Evolutionary conservation across 2,888 invertebrate species (phyloP), one percentile per base, ranked within the genome.

Genomic region (Caenorhabditis virilis): DNA sequence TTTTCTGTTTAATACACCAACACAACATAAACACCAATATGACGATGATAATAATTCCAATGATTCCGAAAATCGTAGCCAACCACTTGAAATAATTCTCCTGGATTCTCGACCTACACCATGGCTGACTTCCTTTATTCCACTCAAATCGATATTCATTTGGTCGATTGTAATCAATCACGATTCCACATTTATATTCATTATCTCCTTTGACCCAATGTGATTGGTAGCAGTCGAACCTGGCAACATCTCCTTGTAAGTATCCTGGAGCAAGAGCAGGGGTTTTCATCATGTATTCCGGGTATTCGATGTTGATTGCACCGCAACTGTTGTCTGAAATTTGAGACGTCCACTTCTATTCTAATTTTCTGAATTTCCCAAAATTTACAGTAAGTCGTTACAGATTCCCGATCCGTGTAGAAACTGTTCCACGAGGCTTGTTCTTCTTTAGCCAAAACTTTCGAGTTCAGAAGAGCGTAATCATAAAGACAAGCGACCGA

Each of bases 221-320:
- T 2, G 79, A 76, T 47, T 81, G 81, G 58, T 77, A 80, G 51
- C 81, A 81, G 18, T 78, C 79, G 55, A 81, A 81, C 15, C 78
- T 67, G 7, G 79, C 81, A 9, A 79, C 78, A 52, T 81, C 78
- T 38, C 81, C 80, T 52, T 81, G 78, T 27, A 81, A 57, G 47
- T 81, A 81, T 47, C 78, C 80, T 9, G 80, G 63, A 2, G 78
- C 66, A 39, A 81, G 59, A 2, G 81, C 77, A 23, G 81, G 79
- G 2, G 73, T 74, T 59, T 81, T 81, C 63, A 76, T 76, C 76
- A 82, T 69, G 61, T 81, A 83, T 54, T 82, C 82, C 2, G 82
- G 82, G 41, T 79, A 82, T 48, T 82, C 82, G 48, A 82, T 78
- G 64, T 80, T 83, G 56, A 82, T 82, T 2, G 82, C 80, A 16